A percentile compares a stretch with the other conserved stretches of the same genome.
phyloP scores from a whole-genome alignment of 2,113 vertebrate species.

The Gymnobelideus leadbeateri region DNA sequence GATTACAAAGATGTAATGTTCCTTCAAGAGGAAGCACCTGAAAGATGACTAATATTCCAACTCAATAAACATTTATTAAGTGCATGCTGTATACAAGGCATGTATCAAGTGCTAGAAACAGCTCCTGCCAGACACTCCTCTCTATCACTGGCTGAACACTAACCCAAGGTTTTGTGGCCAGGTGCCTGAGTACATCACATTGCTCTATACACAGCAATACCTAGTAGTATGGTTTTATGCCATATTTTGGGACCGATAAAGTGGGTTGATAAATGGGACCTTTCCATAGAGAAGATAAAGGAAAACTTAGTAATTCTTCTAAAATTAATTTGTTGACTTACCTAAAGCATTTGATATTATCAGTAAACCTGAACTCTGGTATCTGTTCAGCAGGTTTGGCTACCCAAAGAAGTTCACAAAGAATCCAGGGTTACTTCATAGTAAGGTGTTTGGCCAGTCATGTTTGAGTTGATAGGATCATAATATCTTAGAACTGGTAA shows the following conservation, averaged over 20 bases:
- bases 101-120: not conserved
- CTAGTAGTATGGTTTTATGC: constrained; percentile 19
- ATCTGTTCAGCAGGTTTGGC: constrained; percentile 67
- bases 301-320: constrained; percentile 47
- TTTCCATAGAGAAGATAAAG: constrained; percentile 32
- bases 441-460: constrained; percentile 43
- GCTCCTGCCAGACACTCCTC: not conserved
- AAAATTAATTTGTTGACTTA: constrained; percentile 63
- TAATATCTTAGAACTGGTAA: not conserved
- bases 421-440: constrained; percentile 44
- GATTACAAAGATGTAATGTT: not conserved
- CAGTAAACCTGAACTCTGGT: constrained; percentile 6
- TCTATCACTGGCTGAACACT: not conserved
- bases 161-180: not conserved
- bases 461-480: constrained; percentile 29
- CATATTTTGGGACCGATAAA: not conserved
- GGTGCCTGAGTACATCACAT: not conserved
- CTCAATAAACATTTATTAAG: not conserved
- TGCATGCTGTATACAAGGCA: not conserved
- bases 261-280: not conserved
- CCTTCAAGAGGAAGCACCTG: not conserved
- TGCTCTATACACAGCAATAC: not conserved
- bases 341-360: constrained; percentile 53
- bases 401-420: constrained; percentile 44
- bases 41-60: not conserved